Conservation (phyloP, 2,113 vertebrate genomes). For the Nycticryphes semicollaris region DNA sequence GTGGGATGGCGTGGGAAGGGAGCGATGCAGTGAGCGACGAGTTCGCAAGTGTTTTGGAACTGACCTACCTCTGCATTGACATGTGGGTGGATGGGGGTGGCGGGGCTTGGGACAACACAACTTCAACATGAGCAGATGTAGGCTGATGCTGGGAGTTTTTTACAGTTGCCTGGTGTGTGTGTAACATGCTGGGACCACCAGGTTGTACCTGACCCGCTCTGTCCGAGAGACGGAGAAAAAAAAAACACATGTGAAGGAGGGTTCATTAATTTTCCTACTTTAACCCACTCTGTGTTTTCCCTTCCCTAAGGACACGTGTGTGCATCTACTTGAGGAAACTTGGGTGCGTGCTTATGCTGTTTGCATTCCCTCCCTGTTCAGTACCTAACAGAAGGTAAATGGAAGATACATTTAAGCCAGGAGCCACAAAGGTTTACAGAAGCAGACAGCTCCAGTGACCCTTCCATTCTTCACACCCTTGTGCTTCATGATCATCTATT, state of each 20-base stretch:
- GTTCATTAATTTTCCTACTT: not conserved
- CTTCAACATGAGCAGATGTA: slow-evolving; percentile 7
- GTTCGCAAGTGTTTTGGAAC: not conserved
- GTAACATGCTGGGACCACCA: slow-evolving; percentile 17
- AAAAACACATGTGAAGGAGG: not conserved
- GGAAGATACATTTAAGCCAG: not conserved
- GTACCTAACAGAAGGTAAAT: not conserved
- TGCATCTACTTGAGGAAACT: not conserved
- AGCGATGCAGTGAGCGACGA: fast-evolving
- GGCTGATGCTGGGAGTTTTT: slow-evolving; percentile 1
- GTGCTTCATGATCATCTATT: not conserved
- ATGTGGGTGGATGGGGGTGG: not conserved
- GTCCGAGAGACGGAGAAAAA: not conserved
- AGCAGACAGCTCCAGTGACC: not conserved
- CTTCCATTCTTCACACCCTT: not conserved
- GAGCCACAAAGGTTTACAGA: not conserved
- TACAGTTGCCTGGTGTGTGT: not conserved
- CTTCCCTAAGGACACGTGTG: not conserved
- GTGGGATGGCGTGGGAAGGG: not conserved
- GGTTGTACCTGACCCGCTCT: not conserved
- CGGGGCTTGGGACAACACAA: not conserved
- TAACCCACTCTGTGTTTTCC: not conserved
- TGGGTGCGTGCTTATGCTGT: fast-evolving
- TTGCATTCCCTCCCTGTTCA: fast-evolving
- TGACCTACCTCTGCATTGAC: not conserved